A percentile compares a stretch with the other conserved stretches of the same genome.
Evolutionary conservation across 2,797 vertebrate genomes (phyloP).

Genomic region (Anguilla obscura): DNA sequence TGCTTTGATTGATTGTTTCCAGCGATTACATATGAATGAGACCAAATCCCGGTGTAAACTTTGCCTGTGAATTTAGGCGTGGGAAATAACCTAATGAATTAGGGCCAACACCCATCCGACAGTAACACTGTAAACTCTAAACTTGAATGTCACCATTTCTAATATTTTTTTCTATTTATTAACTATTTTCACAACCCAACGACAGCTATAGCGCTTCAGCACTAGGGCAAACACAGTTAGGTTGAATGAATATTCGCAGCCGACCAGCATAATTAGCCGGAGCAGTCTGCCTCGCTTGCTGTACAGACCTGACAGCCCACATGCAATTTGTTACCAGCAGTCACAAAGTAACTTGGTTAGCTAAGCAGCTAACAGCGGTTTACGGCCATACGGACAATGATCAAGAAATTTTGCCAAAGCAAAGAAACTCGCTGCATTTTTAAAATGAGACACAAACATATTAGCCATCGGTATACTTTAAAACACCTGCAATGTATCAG

Average conservation of each 20-base stretch:
- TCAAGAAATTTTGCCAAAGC: neutral
- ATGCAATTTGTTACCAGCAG: neutral
- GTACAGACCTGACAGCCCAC: neutral
- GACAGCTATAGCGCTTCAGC: neutral
- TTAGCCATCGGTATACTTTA: neutral
- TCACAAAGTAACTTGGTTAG: neutral
- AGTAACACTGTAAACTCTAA: neutral
- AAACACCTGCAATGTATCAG: neutral
- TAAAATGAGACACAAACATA: neutral
- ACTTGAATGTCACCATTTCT: neutral
- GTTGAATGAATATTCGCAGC: neutral
- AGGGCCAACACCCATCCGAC: neutral
- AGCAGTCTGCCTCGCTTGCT: neutral
- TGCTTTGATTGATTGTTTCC: neutral
- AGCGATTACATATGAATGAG: neutral
- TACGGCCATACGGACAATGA: neutral
- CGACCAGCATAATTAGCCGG: neutral
- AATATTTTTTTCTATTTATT: too few relatives aligned
- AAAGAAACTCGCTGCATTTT: neutral
- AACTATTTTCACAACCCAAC: neutral
- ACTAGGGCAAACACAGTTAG: neutral
- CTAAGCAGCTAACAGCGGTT: neutral
- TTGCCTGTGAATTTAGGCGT: neutral
- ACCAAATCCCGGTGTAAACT: neutral
- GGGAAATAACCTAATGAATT: neutral